Evolutionary conservation across 1,140 invertebrate species (phyloP), one percentile per base, ranked within the genome.

Genomic region (Pissodes strobi): DNA sequence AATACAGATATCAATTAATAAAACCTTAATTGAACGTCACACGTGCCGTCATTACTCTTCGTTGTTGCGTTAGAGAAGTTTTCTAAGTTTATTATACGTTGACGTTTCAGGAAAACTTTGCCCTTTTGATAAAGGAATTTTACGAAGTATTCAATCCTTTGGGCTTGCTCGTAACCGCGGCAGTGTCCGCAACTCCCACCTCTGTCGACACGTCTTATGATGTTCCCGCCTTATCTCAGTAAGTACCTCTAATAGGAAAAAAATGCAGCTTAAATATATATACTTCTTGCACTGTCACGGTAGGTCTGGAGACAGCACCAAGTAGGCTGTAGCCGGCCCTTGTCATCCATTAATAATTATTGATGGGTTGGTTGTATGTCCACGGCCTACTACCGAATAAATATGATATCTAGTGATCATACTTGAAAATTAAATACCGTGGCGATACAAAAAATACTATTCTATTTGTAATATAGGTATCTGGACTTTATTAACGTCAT

Each of bases 171-270:
- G 13, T 75, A 27, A 69, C 70, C 17, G 68, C 68, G 22, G 72
- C 74, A 34, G 71, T 74, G 0, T 70, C 67, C 39, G 72, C 69
- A 12, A 48, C 61, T 48, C 17, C 64, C 25, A 15, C 17, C 17
- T 85, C 63, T 8, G 69, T 75, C n/a, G 66, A 90, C 58, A 88
- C 90, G 51, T 93, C 92, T 23, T 95, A 95, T 71, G 92, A 95
- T 72, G 92, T 95, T 1, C 88, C 91, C 0, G 91, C 93, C 80
- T 90, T 97, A 63, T 92, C 92, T 19, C 93, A 95, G 82, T 95
- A 74, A 79, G 68, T 67, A 53, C 4, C 10, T n/a, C n/a, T n/a
- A n/a, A n/a, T n/a, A n/a, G n/a, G n/a, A n/a, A n/a, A n/a, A n/a
- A n/a, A n/a, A n/a, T n/a, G n/a, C n/a, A n/a, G n/a, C n/a, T n/a